Base-by-base conservation (phyloP, 2,888 invertebrate species). In the Diadegma fenestrale region DNA sequence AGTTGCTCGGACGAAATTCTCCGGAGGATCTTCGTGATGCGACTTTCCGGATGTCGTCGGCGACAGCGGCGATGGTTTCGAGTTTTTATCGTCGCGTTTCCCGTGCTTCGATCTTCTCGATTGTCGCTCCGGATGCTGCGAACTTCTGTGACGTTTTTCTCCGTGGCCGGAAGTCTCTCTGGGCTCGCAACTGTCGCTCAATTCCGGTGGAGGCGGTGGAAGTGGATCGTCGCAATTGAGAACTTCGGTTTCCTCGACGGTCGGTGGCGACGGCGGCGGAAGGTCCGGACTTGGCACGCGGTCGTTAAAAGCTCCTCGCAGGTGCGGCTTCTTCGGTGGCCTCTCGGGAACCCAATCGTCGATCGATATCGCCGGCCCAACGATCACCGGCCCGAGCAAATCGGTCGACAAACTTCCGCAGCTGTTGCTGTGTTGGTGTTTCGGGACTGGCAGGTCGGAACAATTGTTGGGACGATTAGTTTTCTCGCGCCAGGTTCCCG, bases 301-400 rank as follows among this genome's bases (percentile, higher is more conserved):
- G 84, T 95, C 95, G 84, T 94, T 94, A 88, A 94, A 94, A 48
- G 89, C 85, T 1, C 94, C 94, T 88, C 96, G 92, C 83, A 96
- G 94, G 90, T 96, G 95, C 2, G 97, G 96, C 93, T 97, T 97
- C 93, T 97, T 97, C 4, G 97, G 97, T 14, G 97, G 97, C 87
- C 97, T 94, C 88, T 97, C 97, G 0, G 97, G 96, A 0, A 96
- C 96, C 95, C 96, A 96, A 88, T 96, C 96, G 88, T 96, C 96
- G 17, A 96, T 94, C 0, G 95, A 95, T 90, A 96, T 96, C 0
- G 95, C 94, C 0, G 96, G 95, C 0, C 96, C 96, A 63, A 96
- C 94, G 77, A 96, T 96, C 54, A 96, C 95, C 0, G 96, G 96
- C 0, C 96, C 96, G 17, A 96, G 89, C 33, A 96, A 90, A 89